Percentiles rank a stretch among this genome's conserved stretches.
phyloP scores from a whole-genome alignment of 2,797 vertebrate species.

The Rhadinocentrus ornatus region DNA sequence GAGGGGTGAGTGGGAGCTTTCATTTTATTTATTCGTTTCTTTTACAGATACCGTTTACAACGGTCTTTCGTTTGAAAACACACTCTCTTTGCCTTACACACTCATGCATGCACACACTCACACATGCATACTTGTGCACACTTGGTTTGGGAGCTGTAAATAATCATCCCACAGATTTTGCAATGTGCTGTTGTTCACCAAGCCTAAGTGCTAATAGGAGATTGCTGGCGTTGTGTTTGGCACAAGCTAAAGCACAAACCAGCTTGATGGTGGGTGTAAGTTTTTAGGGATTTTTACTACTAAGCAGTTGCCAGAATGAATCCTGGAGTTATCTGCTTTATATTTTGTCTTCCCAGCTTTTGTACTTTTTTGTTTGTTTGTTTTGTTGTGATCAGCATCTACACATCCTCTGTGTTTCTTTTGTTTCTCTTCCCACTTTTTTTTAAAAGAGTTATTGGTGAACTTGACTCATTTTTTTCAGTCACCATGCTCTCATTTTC shows the following conservation, averaged over 20 bases:
- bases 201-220: slow-evolving; percentile 78
- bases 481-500: slow-evolving; percentile 69
- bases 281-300: slow-evolving; percentile 71
- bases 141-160: slow-evolving; percentile 70
- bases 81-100: slow-evolving; percentile 44
- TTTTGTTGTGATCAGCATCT: slow-evolving; percentile 35
- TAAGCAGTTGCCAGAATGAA: slow-evolving; percentile 62
- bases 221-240: slow-evolving; percentile 74
- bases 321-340: slow-evolving; percentile 61
- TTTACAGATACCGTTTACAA: slow-evolving; percentile 68
- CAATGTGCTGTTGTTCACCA: slow-evolving; percentile 76
- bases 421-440: slow-evolving; percentile 45
- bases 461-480: slow-evolving; percentile 85
- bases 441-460: slow-evolving; percentile 75
- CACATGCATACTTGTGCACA: slow-evolving; percentile 32
- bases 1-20: slow-evolving; percentile 92
- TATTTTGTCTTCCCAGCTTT: slow-evolving; percentile 42
- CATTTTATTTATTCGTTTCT: slow-evolving; percentile 20
- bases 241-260: slow-evolving; percentile 65
- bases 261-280: slow-evolving; percentile 80
- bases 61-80: slow-evolving; percentile 65
- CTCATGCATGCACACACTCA: slow-evolving; percentile 26
- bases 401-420: slow-evolving; percentile 1
- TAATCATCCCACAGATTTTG: slow-evolving; percentile 77
- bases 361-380: slow-evolving; percentile 41